phyloP scores from a whole-genome alignment of 1,140 invertebrate species.

The Aphaenogaster floridana region DNA sequence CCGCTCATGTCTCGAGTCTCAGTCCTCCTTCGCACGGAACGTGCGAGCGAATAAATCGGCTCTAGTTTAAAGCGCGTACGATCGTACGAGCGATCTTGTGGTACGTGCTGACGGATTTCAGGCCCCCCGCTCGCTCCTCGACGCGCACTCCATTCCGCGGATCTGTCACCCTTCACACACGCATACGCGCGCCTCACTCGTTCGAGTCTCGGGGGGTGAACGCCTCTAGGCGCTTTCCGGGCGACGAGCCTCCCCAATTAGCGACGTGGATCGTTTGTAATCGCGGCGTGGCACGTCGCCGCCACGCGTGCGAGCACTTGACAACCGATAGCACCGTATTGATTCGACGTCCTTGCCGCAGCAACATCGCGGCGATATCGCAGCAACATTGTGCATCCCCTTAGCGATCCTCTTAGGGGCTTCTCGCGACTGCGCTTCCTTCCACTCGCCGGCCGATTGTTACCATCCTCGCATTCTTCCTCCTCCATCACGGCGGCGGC shows the following conservation, averaged over 20 bases:
- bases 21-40: neutral
- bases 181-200: neutral
- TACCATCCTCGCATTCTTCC: slow-evolving; percentile 61
- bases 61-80: slow-evolving; percentile 50
- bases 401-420: slow-evolving; percentile 39
- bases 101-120: slow-evolving; percentile 7
- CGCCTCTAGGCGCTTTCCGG: slow-evolving; percentile 1
- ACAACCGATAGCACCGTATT: slow-evolving; percentile 61
- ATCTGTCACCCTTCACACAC: neutral
- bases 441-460: slow-evolving; percentile 46
- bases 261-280: slow-evolving; percentile 28
- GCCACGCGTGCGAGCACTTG: slow-evolving; percentile 41
- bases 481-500: slow-evolving; percentile 48
- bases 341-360: slow-evolving; percentile 53
- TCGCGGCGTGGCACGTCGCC: slow-evolving; percentile 29
- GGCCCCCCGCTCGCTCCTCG: neutral
- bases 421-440: slow-evolving; percentile 56
- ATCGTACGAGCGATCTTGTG: slow-evolving; percentile 22
- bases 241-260: slow-evolving; percentile 23
- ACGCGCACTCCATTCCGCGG: neutral
- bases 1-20: slow-evolving; percentile 64
- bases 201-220: neutral
- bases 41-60: slow-evolving; percentile 32
- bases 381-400: slow-evolving; percentile 44
- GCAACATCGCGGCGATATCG: slow-evolving; percentile 51